Evolutionary conservation across 2,888 invertebrate genomes (phyloP).

Genomic region (Hypomecis atomaria): DNA sequence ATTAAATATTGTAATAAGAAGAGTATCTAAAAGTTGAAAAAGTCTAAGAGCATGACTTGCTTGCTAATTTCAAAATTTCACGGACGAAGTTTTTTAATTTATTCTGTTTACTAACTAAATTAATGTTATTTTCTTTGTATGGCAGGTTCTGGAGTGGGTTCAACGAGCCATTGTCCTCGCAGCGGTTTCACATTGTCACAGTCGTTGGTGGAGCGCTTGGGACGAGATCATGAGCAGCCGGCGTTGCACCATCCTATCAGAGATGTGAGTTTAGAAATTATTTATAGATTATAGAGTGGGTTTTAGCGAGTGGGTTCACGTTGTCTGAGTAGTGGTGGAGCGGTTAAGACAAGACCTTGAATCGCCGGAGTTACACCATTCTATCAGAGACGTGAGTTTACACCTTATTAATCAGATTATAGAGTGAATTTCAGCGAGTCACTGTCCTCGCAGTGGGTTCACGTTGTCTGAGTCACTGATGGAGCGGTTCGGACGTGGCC

Average conservation of each 20-base stretch:
- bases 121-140: background rate
- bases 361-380: conserved; percentile 64
- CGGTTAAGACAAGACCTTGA: conserved; percentile 71
- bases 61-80: too few species aligned
- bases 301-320: conserved; percentile 32
- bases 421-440: conserved; percentile 61
- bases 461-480: conserved; percentile 65
- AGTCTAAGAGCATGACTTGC: too few species aligned
- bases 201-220: too few species aligned
- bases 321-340: conserved; percentile 67
- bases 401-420: conserved; percentile 47
- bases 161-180: conserved; percentile 66
- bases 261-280: too few species aligned
- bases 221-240: too few species aligned
- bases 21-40: too few species aligned
- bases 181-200: too few species aligned
- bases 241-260: too few species aligned
- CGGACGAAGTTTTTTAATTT: too few species aligned
- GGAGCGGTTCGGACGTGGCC: conserved; percentile 68
- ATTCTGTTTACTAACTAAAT: too few species aligned
- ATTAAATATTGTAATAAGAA: too few species aligned
- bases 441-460: conserved; percentile 66
- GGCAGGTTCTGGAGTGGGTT: conserved; percentile 58
- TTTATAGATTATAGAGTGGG: background rate
- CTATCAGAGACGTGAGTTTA: conserved; percentile 69